Evolutionary conservation across 1,140 invertebrate genomes (phyloP).

Genomic region (Trichonephila clavata): DNA sequence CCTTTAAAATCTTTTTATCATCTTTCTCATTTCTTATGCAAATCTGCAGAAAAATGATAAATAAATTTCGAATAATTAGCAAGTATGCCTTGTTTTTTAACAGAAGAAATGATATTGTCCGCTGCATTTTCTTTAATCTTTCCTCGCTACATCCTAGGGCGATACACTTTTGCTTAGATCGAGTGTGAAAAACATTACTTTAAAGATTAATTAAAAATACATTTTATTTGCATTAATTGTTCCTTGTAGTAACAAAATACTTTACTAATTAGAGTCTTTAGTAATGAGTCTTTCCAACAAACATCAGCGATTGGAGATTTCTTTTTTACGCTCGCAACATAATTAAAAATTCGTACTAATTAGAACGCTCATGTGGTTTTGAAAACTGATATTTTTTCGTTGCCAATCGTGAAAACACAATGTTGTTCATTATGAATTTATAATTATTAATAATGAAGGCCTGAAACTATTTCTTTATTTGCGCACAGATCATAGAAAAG

Average conservation of each 20-base stretch:
- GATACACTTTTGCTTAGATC: neutral
- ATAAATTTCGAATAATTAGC: neutral
- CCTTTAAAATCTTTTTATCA: too few species aligned
- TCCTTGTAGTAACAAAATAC: neutral
- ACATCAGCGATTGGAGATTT: neutral
- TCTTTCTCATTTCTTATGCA: neutral
- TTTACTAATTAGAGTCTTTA: conserved; percentile 23
- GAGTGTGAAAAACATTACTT: neutral
- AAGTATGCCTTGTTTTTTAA: neutral
- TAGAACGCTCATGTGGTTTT: conserved; percentile 1
- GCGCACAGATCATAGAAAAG: neutral
- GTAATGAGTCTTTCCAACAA: neutral
- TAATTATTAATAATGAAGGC: conserved; percentile 58
- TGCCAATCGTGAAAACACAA: neutral
- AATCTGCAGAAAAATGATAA: neutral
- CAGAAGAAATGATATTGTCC: neutral
- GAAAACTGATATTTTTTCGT: neutral
- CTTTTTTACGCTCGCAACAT: neutral
- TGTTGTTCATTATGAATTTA: conserved; percentile 23
- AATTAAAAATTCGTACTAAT: conserved; percentile 56
- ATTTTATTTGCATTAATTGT: neutral
- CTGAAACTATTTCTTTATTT: neutral
- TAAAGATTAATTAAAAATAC: neutral
- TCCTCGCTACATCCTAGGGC: neutral
- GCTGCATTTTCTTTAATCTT: neutral